Percentiles rank a stretch among this genome's conserved stretches.
Evolutionary conservation across 2,888 invertebrate species (phyloP).

Genomic region (Netelia virgata): DNA sequence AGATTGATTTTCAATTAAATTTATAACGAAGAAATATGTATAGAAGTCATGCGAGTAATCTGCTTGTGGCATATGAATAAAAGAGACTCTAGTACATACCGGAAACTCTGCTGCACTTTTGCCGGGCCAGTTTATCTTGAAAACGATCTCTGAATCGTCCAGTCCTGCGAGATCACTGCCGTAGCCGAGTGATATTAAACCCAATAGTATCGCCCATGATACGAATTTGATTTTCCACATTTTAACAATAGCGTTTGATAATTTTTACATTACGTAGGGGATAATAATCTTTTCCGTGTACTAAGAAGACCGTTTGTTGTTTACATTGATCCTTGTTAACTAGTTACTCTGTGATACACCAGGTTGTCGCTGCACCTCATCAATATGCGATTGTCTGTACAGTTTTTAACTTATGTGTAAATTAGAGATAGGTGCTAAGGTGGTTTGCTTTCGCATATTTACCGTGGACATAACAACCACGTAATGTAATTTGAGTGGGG

Average conservation of each 20-base stretch:
- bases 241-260: constrained; percentile 8
- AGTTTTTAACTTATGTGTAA: neutral
- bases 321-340: neutral
- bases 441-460: constrained; percentile 3
- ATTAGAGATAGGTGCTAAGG: neutral
- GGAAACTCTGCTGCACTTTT: constrained; percentile 83
- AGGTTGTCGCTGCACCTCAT: neutral
- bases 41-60: too few relatives aligned
- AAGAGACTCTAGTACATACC: constrained; percentile 76
- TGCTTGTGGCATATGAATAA: too few relatives aligned
- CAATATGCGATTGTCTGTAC: neutral
- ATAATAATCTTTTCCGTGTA: constrained; percentile 1
- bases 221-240: constrained; percentile 40
- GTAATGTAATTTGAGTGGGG: constrained; percentile 40
- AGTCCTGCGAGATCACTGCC: constrained; percentile 91
- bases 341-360: neutral
- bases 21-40: too few relatives aligned
- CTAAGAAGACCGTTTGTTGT: neutral
- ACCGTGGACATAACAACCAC: constrained; percentile 30
- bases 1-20: too few relatives aligned
- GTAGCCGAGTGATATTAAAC: constrained; percentile 62
- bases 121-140: constrained; percentile 92
- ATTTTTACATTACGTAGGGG: constrained; percentile 24
- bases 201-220: constrained; percentile 50
- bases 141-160: constrained; percentile 91